Evolutionary conservation across 2,113 vertebrate species (phyloP), one percentile per base, ranked within the genome.

Genomic region (Platycercus adscitus): DNA sequence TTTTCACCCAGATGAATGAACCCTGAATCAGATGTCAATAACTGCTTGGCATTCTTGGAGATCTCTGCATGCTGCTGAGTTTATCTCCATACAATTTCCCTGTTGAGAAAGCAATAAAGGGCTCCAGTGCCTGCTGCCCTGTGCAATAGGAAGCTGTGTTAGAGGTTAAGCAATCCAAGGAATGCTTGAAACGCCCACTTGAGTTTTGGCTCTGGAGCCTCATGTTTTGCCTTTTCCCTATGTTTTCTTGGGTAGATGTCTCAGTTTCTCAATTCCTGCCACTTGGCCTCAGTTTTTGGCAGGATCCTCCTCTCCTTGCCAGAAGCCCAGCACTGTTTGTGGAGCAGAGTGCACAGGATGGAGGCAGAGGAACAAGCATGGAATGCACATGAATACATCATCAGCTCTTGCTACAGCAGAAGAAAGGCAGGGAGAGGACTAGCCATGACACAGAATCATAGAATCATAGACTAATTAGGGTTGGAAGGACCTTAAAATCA

Each of bases 11-110:
- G 86, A 90, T 95, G 88, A 94, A 94, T 75, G 92, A 95, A 86
- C 95, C 86, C 90, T 95, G 95, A 94, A 92, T 94, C 95, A 92
- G 79, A 93, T 80, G 88, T 83, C 91, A 90, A 21, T 70, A 92
- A 66, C 37, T 94, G 60, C 86, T 66, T 83, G 92, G 77, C 92
- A 96, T 97, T 96, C 92, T 69, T 95, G 88, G 80, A 92, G 86
- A 37, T 78, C 91, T 63, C 88, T 47, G 91, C 80, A 3, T 86
- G 92, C 94, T 94, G 60, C 3, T 80, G 91, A 93, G 68, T 92
- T 96, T 92, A 93, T 90, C 91, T 96, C 58, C 76, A 58, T 58
- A 50, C 64, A 47, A 47, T 93, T 96, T 95, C 88, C 91, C 81
- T 55, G 69, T 86, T 96, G 83, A 93, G 94, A 96, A 91, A 93